Percentiles rank a stretch among this genome's conserved stretches.
Evolutionary conservation across 2,888 invertebrate species (phyloP).

Genomic region (Ectemnius lituratus): DNA sequence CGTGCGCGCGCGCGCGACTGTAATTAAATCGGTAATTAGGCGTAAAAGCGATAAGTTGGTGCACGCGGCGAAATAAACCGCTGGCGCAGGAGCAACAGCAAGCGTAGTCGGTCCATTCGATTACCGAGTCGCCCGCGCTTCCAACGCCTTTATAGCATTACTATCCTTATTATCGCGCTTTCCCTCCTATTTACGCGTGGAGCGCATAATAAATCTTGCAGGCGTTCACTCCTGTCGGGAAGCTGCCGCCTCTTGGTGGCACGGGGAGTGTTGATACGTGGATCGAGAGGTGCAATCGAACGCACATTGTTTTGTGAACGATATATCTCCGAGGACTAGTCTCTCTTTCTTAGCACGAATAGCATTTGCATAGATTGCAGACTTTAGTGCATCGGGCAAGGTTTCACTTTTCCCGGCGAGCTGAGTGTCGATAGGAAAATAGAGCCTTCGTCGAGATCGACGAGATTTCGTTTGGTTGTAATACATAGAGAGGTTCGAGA

Average conservation of each 20-base stretch:
- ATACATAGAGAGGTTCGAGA: too few species aligned
- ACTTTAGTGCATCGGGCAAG: too few species aligned
- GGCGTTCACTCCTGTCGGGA: slow-evolving; percentile 25
- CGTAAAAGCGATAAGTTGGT: slow-evolving; percentile 56
- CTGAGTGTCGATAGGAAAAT: too few species aligned
- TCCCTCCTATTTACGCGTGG: slow-evolving; percentile 37
- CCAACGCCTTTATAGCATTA: neutral
- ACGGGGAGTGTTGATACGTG: slow-evolving; percentile 40
- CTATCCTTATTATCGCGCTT: slow-evolving; percentile 12
- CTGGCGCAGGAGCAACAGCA: neutral
- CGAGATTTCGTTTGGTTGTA: too few species aligned
- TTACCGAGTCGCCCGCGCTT: slow-evolving; percentile 30
- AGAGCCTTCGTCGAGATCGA: too few species aligned
- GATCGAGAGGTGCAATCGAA: slow-evolving; percentile 26
- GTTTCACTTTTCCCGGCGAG: too few species aligned
- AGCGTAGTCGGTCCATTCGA: slow-evolving; percentile 30
- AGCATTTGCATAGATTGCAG: too few species aligned
- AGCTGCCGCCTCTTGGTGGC: slow-evolving; percentile 15
- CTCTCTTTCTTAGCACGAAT: too few species aligned
- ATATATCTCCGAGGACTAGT: too few species aligned
- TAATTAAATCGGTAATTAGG: slow-evolving; percentile 59
- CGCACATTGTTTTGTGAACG: slow-evolving; percentile 6
- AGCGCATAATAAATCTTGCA: slow-evolving; percentile 46
- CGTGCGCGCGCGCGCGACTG: slow-evolving; percentile 21
- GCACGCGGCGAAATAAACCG: slow-evolving; percentile 14